Conservation (phyloP, 2,888 invertebrate genomes). For the Athalia circularis region DNA sequence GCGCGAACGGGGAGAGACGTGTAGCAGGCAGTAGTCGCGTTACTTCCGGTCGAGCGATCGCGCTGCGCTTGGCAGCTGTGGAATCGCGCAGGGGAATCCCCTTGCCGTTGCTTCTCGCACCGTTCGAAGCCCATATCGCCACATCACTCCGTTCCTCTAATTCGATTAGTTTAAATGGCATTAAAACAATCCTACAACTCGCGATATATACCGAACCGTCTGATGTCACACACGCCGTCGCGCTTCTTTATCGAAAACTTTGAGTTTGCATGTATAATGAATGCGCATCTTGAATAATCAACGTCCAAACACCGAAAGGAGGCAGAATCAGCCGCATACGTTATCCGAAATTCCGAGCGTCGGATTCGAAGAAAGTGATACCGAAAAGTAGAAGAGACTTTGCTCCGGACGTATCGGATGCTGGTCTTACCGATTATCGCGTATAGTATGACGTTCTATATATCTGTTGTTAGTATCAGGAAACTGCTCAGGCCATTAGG, state of each 20-base stretch:
- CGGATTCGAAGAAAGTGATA: too few relatives aligned
- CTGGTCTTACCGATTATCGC: not conserved
- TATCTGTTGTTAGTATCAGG: not conserved
- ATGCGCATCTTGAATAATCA: too few relatives aligned
- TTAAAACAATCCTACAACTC: slow-evolving; percentile 76
- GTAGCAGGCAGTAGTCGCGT: slow-evolving; percentile 74
- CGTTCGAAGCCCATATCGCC: slow-evolving; percentile 63
- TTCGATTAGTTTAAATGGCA: slow-evolving; percentile 79
- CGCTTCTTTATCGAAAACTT: slow-evolving; percentile 1
- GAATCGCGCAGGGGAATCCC: slow-evolving; percentile 65
- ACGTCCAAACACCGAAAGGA: too few relatives aligned
- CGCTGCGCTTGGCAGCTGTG: slow-evolving; percentile 74
- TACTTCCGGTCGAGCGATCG: slow-evolving; percentile 73
- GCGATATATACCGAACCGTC: slow-evolving; percentile 55
- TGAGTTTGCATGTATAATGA: too few relatives aligned
- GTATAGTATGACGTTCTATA: not conserved
- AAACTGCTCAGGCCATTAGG: slow-evolving; percentile 66
- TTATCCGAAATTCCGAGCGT: too few relatives aligned
- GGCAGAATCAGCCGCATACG: too few relatives aligned
- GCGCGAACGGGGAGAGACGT: slow-evolving; percentile 62
- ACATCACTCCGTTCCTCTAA: slow-evolving; percentile 73
- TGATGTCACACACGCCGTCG: not conserved
- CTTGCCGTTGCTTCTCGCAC: slow-evolving; percentile 48
- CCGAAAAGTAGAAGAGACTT: too few relatives aligned
- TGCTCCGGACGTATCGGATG: too few relatives aligned